phyloP scores from a whole-genome alignment of 2,113 vertebrate species.

The Brachyhypopomus occidentalis region DNA sequence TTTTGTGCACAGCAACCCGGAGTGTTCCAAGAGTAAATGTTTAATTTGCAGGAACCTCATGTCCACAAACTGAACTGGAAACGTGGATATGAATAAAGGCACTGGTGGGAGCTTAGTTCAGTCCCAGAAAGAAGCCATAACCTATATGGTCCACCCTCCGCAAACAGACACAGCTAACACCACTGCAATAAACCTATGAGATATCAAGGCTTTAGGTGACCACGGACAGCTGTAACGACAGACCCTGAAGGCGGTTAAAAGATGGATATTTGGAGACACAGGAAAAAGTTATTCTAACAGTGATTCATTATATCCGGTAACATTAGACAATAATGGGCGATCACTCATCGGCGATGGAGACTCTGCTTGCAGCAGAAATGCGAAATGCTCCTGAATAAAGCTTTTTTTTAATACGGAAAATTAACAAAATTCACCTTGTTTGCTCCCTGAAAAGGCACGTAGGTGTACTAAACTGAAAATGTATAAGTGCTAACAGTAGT shows the following conservation, averaged over 20 bases:
- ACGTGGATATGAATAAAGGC: not conserved
- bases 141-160: slow-evolving; percentile 25
- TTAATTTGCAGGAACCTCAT: not conserved
- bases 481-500: too few species aligned
- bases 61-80: slow-evolving; percentile 13
- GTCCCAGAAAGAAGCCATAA: not conserved
- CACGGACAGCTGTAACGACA: not conserved
- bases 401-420: not conserved
- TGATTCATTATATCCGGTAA: slow-evolving; percentile 3
- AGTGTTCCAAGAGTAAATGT: not conserved
- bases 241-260: not conserved
- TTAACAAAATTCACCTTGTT: too few species aligned
- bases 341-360: not conserved
- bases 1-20: not conserved
- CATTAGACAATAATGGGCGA: not conserved
- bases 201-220: not conserved
- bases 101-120: not conserved
- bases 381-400: not conserved
- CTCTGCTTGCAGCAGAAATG: not conserved
- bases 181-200: slow-evolving; percentile 10
- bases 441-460: not conserved
- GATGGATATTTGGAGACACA: not conserved
- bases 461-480: not conserved
- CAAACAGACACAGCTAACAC: slow-evolving; percentile 10
- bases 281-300: not conserved